These are phyloP conservation scores for Chaenodraco wilsoni DNA, from an alignment of 2,797 vertebrate genomes.

Conservation along the genomic window DNA sequence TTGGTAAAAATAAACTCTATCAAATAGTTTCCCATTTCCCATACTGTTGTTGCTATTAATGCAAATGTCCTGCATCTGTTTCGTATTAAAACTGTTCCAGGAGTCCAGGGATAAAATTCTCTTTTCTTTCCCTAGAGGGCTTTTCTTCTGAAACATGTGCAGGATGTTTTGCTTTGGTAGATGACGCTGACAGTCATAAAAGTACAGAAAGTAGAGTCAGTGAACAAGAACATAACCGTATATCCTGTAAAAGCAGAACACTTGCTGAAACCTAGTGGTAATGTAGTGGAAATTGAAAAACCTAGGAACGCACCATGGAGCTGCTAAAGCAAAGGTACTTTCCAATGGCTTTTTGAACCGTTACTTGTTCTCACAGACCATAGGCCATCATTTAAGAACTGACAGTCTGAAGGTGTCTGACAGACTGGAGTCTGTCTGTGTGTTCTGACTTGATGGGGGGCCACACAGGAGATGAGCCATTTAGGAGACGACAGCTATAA, in stretches of 20 bases:
- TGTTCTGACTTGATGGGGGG: slow-evolving; percentile 39
- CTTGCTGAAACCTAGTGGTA: background rate
- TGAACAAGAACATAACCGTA: background rate
- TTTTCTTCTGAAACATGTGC: slow-evolving; percentile 26
- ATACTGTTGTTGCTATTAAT: slow-evolving; percentile 3
- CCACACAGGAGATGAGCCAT: slow-evolving; percentile 38
- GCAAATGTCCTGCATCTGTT: slow-evolving; percentile 14
- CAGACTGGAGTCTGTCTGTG: slow-evolving; percentile 3
- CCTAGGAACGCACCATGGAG: background rate
- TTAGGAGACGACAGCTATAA: slow-evolving; percentile 41
- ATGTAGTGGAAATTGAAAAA: background rate
- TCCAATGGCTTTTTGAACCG: background rate
- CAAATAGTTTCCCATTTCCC: background rate
- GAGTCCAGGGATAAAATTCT: background rate
- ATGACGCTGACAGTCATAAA: background rate
- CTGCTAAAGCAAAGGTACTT: background rate
- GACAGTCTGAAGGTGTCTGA: background rate
- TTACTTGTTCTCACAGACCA: slow-evolving; percentile 4
- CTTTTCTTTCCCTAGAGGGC: slow-evolving; percentile 1
- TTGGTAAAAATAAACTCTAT: background rate
- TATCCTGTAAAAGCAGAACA: background rate
- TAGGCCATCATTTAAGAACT: slow-evolving; percentile 14
- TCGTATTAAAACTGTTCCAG: slow-evolving; percentile 16
- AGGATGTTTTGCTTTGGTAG: slow-evolving; percentile 15
- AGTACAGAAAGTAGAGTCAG: background rate